phyloP scores from a whole-genome alignment of 2,797 vertebrate genomes.

The Tokudaia tokunoshimensis region DNA sequence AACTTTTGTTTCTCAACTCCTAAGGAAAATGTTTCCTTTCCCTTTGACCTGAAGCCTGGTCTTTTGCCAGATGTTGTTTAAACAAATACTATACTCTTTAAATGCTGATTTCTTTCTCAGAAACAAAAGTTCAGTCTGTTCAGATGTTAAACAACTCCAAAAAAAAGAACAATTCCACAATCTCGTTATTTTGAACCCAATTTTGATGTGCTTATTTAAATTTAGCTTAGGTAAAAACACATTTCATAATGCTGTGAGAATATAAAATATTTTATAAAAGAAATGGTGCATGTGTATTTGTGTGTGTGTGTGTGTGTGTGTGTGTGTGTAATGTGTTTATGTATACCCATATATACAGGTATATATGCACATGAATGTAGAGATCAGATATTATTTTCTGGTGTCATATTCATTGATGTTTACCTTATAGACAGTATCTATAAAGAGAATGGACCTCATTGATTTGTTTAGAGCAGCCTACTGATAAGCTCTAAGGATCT shows the following conservation, averaged over 20 bases:
- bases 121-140: not conserved
- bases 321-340: not conserved
- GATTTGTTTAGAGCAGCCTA: not conserved
- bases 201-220: not conserved
- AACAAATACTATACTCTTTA: not conserved
- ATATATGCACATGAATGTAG: not conserved
- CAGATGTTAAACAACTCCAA: not conserved
- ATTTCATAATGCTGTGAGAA: not conserved
- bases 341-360: not conserved
- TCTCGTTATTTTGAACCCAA: not conserved
- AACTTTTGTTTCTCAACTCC: not conserved
- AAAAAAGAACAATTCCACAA: not conserved
- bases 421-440: not conserved
- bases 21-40: not conserved
- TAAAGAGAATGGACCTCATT: not conserved
- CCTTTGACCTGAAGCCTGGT: not conserved
- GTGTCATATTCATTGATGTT: not conserved
- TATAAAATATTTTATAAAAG: not conserved
- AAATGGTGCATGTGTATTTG: not conserved
- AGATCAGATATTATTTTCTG: not conserved
- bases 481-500: too few relatives aligned
- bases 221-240: not conserved
- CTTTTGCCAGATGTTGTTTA: not conserved
- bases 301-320: not conserved
- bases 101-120: not conserved